Evolutionary conservation across 2,888 invertebrate species (phyloP).

Genomic region (Amphimallon solstitiale): DNA sequence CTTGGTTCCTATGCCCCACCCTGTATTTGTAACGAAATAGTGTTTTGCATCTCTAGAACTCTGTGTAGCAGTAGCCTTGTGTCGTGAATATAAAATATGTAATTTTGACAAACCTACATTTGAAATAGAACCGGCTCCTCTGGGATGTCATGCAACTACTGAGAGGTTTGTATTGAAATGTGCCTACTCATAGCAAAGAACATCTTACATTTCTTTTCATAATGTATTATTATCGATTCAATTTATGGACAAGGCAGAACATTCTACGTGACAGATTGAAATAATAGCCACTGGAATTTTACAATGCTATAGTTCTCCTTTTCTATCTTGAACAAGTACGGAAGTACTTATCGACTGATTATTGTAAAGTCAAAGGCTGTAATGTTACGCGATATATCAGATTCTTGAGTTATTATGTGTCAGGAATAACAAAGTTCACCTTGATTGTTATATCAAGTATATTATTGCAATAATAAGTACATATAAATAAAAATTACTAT

Average conservation of each 20-base stretch:
- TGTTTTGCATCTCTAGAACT: conserved; percentile 64
- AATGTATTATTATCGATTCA: conserved; percentile 83
- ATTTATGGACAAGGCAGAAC: conserved; percentile 89
- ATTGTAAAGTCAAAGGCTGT: conserved; percentile 64
- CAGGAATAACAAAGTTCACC: conserved; percentile 34
- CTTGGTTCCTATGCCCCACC: too few species aligned
- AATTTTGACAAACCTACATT: conserved; percentile 78
- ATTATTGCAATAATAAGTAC: too few species aligned
- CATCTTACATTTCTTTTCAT: too few species aligned
- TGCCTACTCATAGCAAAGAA: too few species aligned
- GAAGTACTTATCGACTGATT: conserved; percentile 81
- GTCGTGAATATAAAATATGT: conserved; percentile 75
- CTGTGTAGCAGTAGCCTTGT: conserved; percentile 75
- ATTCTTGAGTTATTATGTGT: background rate
- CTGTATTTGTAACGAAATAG: too few species aligned
- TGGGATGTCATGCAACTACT: conserved; percentile 81
- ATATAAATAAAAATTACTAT: too few species aligned
- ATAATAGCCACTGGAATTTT: conserved; percentile 82
- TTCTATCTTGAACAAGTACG: conserved; percentile 82
- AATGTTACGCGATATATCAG: conserved; percentile 49
- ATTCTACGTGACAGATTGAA: conserved; percentile 81
- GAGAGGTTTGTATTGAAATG: too few species aligned
- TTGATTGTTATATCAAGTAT: too few species aligned
- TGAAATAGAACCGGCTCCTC: conserved; percentile 84
- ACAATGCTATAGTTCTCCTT: conserved; percentile 79